Conservation (phyloP, 2,797 vertebrate species). For the Scolopax rusticola region DNA sequence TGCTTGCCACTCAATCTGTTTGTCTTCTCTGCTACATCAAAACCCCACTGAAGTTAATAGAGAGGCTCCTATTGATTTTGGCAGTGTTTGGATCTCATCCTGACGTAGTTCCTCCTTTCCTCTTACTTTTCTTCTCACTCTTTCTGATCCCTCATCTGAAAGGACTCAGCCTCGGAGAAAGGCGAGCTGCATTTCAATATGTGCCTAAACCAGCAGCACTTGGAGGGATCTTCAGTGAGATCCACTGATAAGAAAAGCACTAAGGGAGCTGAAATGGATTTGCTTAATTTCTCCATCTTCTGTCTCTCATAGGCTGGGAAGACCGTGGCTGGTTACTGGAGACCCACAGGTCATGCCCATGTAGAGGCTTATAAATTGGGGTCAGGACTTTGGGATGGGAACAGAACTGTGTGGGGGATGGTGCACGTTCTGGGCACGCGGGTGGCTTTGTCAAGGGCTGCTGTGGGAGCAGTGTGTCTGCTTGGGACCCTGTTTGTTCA, state of each 20-base stretch:
- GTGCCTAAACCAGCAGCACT: not conserved
- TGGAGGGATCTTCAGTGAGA: not conserved
- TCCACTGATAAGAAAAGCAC: not conserved
- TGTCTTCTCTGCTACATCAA: not conserved
- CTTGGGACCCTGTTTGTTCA: not conserved
- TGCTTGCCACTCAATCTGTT: not conserved
- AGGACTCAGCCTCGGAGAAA: not conserved
- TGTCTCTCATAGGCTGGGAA: not conserved
- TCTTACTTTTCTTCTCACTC: not conserved
- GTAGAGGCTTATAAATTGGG: not conserved
- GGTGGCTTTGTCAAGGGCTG: not conserved
- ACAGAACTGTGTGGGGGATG: fast-evolving
- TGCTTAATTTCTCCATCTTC: not conserved
- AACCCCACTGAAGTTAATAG: not conserved
- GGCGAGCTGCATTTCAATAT: not conserved
- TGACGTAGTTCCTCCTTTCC: not conserved
- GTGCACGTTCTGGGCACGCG: fast-evolving
- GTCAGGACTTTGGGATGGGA: not conserved
- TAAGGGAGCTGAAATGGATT: not conserved
- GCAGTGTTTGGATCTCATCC: not conserved
- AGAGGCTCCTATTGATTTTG: constrained; percentile 1
- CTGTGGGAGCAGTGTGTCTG: not conserved
- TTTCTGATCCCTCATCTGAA: not conserved
- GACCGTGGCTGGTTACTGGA: not conserved
- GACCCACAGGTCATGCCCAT: fast-evolving